Evolutionary conservation across 2,797 vertebrate species (phyloP), one percentile per base, ranked within the genome.

Genomic region (Chlorospingus flavigularis): DNA sequence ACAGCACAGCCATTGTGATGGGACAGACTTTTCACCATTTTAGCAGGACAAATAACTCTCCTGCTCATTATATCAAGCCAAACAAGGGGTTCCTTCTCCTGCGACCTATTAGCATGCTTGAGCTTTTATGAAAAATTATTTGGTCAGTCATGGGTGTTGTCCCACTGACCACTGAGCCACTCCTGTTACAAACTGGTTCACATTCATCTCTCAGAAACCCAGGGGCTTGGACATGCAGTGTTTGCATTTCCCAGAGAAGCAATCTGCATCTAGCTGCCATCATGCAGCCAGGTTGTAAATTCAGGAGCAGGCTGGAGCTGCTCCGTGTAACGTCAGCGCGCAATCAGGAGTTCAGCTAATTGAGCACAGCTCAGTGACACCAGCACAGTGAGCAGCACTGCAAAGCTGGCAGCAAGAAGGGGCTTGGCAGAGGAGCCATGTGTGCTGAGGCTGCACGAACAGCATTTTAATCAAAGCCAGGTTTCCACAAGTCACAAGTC

Each of bases 391-490:
- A 93, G 66, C 66, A 66, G 75, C 73, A 10, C 2, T 45, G 71
- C 70, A 50, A 45, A 86, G 78, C 68, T 93, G 92, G 83, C 90
- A 86, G 73, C 58, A 28, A 51, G 39, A 11, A 37, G 30, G 4
- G 28, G 2, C 61, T 89, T 89, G 95, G 88, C 92, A 93, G 78
- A 66, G 39, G 42, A 53, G 35, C 42, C 47, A 10, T 2, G 11
- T 71, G 63, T 43, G 80, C 65, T 91, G 68, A 73, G 1, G 2
- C 51, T 35, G 61, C 37, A 76, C 4, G 0, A 92, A 83, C 13
- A 73, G 54, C 45, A 13, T 50, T 91, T 91, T 92, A 95, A 96
- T 88, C 55, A 83, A 83, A 95, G 81, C 55, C 93, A 96, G 31
- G 11, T 72, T 78, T 70, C 88, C 54, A 61, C 74, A 37, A 94